A percentile compares a stretch with the other conserved stretches of the same genome.
phyloP scores from a whole-genome alignment of 2,888 invertebrate species.

The Agriopis leucophaearia region DNA sequence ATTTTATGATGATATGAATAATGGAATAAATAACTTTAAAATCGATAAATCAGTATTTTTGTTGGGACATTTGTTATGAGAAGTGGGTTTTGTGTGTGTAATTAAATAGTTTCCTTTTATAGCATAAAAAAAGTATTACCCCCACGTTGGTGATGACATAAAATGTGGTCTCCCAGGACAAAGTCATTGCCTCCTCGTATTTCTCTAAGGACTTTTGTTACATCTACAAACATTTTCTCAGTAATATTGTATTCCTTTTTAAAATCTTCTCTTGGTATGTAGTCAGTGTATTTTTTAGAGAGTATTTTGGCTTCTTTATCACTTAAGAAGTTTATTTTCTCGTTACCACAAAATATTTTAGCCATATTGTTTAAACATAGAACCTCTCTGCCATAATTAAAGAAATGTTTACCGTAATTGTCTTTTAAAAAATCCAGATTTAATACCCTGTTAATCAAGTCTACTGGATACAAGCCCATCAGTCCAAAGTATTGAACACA shows the following conservation, averaged over 20 bases:
- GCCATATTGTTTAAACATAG: slow-evolving; percentile 88
- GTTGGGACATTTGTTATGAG: background rate
- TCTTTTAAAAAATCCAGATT: slow-evolving; percentile 85
- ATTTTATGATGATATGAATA: too few species aligned
- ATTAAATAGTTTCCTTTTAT: background rate
- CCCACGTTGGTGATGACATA: slow-evolving; percentile 89
- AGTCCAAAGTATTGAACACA: slow-evolving; percentile 88
- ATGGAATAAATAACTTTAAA: too few species aligned
- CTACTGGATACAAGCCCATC: slow-evolving; percentile 84
- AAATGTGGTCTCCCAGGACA: slow-evolving; percentile 84
- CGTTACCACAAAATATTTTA: slow-evolving; percentile 87
- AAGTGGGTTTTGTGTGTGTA: background rate
- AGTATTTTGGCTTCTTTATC: slow-evolving; percentile 78
- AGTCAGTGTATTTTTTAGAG: slow-evolving; percentile 87
- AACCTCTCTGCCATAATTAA: slow-evolving; percentile 86
- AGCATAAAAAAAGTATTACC: slow-evolving; percentile 73
- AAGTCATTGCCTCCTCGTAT: slow-evolving; percentile 81
- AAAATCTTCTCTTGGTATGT: slow-evolving; percentile 82
- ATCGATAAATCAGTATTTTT: background rate
- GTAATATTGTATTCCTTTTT: slow-evolving; percentile 83
- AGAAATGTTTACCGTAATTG: slow-evolving; percentile 82
- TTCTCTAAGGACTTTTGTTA: slow-evolving; percentile 78
- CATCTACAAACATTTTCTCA: slow-evolving; percentile 87
- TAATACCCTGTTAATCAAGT: slow-evolving; percentile 87
- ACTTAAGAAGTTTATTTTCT: slow-evolving; percentile 84